Base-by-base conservation (phyloP, 1,140 invertebrate species). In the Arctopsyche grandis region DNA sequence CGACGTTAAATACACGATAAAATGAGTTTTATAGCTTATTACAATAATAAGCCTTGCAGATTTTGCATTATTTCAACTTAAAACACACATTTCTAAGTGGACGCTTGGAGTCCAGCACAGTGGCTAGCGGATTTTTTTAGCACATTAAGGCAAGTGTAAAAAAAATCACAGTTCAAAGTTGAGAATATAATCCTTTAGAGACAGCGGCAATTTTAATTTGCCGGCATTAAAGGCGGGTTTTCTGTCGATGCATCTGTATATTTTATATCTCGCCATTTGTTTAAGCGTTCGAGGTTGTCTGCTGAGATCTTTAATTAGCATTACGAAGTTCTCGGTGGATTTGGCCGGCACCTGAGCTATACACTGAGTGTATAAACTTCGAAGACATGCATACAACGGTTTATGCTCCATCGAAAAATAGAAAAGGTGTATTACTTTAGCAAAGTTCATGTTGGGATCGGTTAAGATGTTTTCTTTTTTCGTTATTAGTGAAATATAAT, bases 181-280 rank as follows among this genome's bases (percentile, higher is more conserved):
- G 77, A 93, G 85, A 58, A 94, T 84, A 84, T 94, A 94, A 80
- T 93, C 92, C 85, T 92, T 93, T 1, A 94, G 86, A 43, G 89
- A 86, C 69, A 87, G 87, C 0, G 93, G 93, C 69, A 94, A 86
- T 84, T 91, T 92, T 70, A 94, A 86, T 84, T 92, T 92, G 84
- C 89, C 92, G 24, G 93, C 88, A 83, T 90, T 89, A 77, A 91
- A 87, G 5, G 91, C 92, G 14, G 93, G 88, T 81, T 89, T 89
- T n/a, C 91, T 85, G 56, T 88, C 87, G 48, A 94, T 83, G 46
- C 90, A 88, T 78, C 90, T 89, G 81, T 93, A 93, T 69, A 94
- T 93, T 80, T 90, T 88, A 46, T 92, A 89, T 19, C 93, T 87
- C 60, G 91, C 89, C 63, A 93, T 90, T 83, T 93, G 92, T 84